Evolutionary conservation across 2,113 vertebrate species (phyloP), one percentile per base, ranked within the genome.

Genomic region (Struthio camelus): DNA sequence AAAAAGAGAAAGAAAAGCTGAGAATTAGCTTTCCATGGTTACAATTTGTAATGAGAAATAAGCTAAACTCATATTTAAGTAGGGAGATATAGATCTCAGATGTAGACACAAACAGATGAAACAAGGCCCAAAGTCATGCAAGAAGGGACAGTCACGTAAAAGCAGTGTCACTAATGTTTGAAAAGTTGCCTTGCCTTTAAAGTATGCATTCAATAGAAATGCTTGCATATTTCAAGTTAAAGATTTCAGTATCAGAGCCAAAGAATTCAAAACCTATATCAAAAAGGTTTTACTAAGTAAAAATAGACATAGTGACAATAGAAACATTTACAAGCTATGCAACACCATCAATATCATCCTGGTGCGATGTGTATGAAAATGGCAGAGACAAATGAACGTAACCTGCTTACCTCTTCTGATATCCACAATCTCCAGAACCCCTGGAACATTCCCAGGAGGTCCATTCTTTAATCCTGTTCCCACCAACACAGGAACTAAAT

Each of bases 1-100:
- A 95, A 96, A 95, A 96, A 96, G 46, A 93, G 44, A 94, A 90
- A 94, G 46, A 94, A 53, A 69, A 89, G 17, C 3, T 56, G 36
- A 34, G 70, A 40, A 85, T 93, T 80, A 92, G 65, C 4, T 83
- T 92, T 65, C 30, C 34, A n/a, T 32, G 14, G 44, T 28, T 62
- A 83, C 19, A 78, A 23, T 59, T 87, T 67, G 27, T 40, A 85
- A 83, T 28, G 61, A 91, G 69, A 75, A 89, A 85, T 24, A 77
- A 73, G 20, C 28, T 87, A 67, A 44, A 48, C 12, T 76, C 89
- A 14, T 64, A 78, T 65, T 65, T 65, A 20, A 67, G 25, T 7
- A 5, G 30, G 51, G 32, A n/a, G 8, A 81, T 36, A n/a, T 32
- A 54, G 25, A n/a, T 42, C 50, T 58, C 34, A 66, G 12, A 54